Evolutionary conservation across 2,888 invertebrate genomes (phyloP), one percentile per base, ranked within the genome.

Genomic region (Hemicrepidius hirtus): DNA sequence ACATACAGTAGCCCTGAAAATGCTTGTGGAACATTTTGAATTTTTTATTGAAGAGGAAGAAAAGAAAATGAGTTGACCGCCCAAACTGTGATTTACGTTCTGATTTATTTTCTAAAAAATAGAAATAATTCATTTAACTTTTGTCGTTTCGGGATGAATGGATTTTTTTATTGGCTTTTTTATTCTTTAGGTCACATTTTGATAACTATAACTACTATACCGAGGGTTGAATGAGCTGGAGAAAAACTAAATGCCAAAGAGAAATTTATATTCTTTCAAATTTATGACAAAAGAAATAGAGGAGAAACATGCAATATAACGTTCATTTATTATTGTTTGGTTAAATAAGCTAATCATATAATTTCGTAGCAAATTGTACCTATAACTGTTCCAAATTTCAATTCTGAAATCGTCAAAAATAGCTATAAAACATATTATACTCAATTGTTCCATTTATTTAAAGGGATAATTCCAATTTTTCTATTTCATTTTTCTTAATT

Each of bases 41-140:
- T 35, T 66, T 70, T 53, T 35, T 66, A 55, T 44, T 49, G 28
- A 37, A 20, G 16, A 13, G 16, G 28, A 16, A 18, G 46, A 32
- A 10, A 40, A 44, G 49, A 20, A 41, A 66, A 71, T 37, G 63
- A 55, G 24, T 50, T 71, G 73, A 35, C 63, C 62, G 35, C 18
- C 57, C 16, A 65, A 53, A 55, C 18, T 57, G 68, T 69, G 57
- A 55, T 62, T 73, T 65, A 71, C 68, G 62, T 67, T 64, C 46
- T 74, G 75, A 77, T 77, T 77, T 75, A 74, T 74, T 70, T 62
- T 53, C 55, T 49, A 49, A 41, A 53, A 71, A 73, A 76, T 72
- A 75, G 71, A 76, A 76, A 75, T 75, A 67, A 72, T 75, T 76
- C 67, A 76, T 75, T 76, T 75, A 73, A 74, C 62, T 76, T 74